Evolutionary conservation across 2,888 invertebrate genomes (phyloP), one percentile per base, ranked within the genome.

Genomic region (Scaeva pyrastri): DNA sequence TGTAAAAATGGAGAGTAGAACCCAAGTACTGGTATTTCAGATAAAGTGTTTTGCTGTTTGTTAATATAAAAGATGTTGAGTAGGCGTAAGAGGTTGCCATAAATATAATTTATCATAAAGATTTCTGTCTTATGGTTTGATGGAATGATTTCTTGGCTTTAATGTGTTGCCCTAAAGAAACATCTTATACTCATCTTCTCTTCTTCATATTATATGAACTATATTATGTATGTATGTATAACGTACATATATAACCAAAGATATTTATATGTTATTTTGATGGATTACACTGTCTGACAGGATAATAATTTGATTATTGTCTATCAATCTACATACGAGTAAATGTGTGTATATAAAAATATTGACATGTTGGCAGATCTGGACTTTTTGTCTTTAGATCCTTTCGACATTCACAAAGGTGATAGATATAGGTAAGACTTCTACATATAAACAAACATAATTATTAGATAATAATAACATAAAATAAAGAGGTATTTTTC

Each of bases 91-190:
- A 31, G 31, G 31, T 5, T 31, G 8, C 16, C 16, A 45, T 45
- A 45, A 6, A 26, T 11, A 39, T 21, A 60, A 60, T 39, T 12
- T 36, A 39, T 21, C 1, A 14, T 23, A 45, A 45, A 16, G 41
- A 56, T 74, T 77, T 77, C 45, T 55, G 55, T 26, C 58, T 60
- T 21, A 62, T 55, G 21, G 48, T 4, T 8, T 55, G 74, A 56
- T 64, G 56, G 68, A 74, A 78, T 74, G 70, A 78, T 78, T 73
- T 78, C 70, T 73, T 62, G 16, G 50, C 58, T 36, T 31, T 8
- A 7, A 31, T 31, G 0, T 31, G 8, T 31, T 31, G 31, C 31
- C 31, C 31, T 31, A 31, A 8, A 31, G 31, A 5, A 31, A 8
- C 31, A 31, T 31, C 31, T 31, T 31, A 5, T n/a, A n/a, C n/a